phyloP scores from a whole-genome alignment of 2,797 vertebrate species.

The Allobates femoralis region DNA sequence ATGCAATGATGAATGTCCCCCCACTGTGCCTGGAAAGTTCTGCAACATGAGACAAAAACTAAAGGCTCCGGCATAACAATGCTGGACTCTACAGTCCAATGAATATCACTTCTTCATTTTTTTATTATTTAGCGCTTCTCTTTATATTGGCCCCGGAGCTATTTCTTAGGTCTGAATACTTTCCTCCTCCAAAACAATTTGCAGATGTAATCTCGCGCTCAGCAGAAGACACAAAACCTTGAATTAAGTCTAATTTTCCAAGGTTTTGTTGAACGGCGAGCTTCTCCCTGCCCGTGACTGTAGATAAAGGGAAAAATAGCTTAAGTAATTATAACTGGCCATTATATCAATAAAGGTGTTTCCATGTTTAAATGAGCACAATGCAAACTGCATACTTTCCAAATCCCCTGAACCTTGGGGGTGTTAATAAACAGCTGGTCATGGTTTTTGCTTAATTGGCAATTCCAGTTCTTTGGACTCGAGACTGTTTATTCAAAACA shows the following conservation, averaged over 20 bases:
- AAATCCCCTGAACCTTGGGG: constrained; percentile 80
- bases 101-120: background rate
- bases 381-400: constrained; percentile 75
- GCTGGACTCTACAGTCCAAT: background rate
- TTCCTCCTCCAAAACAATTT: constrained; percentile 42
- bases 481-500: constrained; percentile 76
- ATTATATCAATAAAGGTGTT: constrained; percentile 79
- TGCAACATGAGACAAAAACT: background rate
- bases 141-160: background rate
- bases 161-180: background rate
- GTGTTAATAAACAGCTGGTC: constrained; percentile 83
- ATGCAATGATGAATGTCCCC: no score
- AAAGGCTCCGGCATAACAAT: background rate
- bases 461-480: constrained; percentile 72
- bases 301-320: constrained; percentile 71
- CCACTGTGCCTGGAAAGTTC: background rate
- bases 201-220: constrained; percentile 66
- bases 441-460: constrained; percentile 78
- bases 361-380: constrained; percentile 76
- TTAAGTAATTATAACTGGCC: constrained; percentile 77
- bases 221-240: constrained; percentile 25
- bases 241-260: constrained; percentile 53
- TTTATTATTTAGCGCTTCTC: background rate
- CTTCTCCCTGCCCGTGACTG: background rate
- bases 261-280: constrained; percentile 12